Conservation (phyloP, 2,797 vertebrate genomes). For the Ceryle rudis region DNA sequence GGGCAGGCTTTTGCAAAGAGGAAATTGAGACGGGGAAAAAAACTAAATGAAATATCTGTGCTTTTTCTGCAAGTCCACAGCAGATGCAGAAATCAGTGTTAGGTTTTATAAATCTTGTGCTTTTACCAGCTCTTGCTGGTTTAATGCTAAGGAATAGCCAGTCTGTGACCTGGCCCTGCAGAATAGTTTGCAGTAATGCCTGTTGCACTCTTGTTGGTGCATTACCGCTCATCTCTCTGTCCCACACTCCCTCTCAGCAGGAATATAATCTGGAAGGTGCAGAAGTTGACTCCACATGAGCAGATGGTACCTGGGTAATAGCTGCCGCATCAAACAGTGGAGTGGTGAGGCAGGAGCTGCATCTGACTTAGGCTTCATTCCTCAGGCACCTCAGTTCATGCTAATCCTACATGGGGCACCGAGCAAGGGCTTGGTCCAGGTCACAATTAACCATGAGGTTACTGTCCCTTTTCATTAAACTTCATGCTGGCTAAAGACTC, state of each 20-base stretch:
- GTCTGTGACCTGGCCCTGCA: not conserved
- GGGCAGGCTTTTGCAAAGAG: not conserved
- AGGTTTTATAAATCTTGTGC: fast-evolving
- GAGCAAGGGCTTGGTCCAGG: not conserved
- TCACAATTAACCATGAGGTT: not conserved
- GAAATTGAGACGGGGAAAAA: not conserved
- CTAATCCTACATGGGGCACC: not conserved
- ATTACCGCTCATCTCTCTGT: not conserved
- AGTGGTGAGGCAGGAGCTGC: not conserved
- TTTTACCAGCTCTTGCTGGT: not conserved
- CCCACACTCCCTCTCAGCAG: not conserved
- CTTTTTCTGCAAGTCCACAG: not conserved
- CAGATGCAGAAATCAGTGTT: not conserved
- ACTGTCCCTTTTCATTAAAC: not conserved
- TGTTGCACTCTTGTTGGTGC: not conserved
- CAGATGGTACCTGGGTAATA: not conserved
- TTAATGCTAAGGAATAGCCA: not conserved
- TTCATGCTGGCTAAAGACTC: not conserved
- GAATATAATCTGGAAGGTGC: not conserved
- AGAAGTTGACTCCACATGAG: not conserved
- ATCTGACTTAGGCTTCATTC: not conserved
- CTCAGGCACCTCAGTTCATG: not conserved
- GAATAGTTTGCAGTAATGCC: not conserved
- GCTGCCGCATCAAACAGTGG: not conserved
- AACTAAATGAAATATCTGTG: not conserved